Evolutionary conservation across 2,888 invertebrate genomes (phyloP).

Genomic region (Melanostoma mellinum): DNA sequence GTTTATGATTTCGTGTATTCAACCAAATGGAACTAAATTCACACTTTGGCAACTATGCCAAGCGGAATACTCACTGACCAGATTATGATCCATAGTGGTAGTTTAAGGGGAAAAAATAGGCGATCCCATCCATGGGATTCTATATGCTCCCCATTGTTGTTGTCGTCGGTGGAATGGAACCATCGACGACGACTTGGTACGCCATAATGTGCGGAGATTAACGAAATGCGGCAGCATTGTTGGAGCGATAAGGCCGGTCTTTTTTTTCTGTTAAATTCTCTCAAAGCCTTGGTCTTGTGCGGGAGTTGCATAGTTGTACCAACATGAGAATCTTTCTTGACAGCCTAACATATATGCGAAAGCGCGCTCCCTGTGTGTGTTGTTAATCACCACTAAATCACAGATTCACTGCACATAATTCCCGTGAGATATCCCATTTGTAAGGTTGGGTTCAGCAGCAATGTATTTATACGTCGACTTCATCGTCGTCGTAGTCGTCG

Average conservation of each 20-base stretch:
- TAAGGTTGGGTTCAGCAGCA: constrained; percentile 35
- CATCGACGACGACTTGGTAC: constrained; percentile 33
- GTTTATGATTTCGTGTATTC: too few relatives aligned
- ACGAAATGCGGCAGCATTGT: constrained; percentile 67
- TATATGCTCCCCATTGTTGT: constrained; percentile 47
- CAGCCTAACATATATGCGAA: constrained; percentile 41
- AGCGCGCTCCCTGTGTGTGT: constrained; percentile 43
- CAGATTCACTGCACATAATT: constrained; percentile 68
- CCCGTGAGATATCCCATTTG: constrained; percentile 70
- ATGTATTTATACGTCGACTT: too few relatives aligned
- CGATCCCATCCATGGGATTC: constrained; percentile 34
- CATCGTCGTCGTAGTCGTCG: constrained; percentile 2
- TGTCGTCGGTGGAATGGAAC: constrained; percentile 20
- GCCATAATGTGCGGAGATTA: constrained; percentile 70
- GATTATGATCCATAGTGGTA: constrained; percentile 62
- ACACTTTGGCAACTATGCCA: constrained; percentile 5
- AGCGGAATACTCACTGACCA: constrained; percentile 25
- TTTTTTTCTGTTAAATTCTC: constrained; percentile 3
- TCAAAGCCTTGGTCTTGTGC: constrained; percentile 28
- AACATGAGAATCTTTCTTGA: constrained; percentile 45
- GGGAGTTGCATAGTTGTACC: constrained; percentile 46
- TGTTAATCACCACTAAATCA: constrained; percentile 72
- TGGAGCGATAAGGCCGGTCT: constrained; percentile 59
- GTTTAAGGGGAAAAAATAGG: constrained; percentile 12
- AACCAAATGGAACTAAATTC: not conserved